A percentile compares a stretch with the other conserved stretches of the same genome.
These are phyloP conservation scores for Sitta carolinensis DNA, from an alignment of 2,797 vertebrate species.

Conservation along the genomic window DNA sequence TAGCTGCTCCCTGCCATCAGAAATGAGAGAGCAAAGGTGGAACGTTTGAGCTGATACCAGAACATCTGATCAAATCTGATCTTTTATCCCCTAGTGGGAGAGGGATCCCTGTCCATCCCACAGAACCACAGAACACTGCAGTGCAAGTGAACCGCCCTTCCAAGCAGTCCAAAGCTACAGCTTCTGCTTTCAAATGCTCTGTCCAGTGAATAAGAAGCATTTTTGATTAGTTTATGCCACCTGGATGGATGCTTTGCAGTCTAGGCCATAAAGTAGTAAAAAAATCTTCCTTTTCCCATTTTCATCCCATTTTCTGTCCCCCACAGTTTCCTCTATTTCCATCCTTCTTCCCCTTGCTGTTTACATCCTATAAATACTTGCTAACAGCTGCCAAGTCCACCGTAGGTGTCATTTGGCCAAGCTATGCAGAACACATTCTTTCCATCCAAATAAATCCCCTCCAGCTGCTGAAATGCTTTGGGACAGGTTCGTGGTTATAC, in stretches of 20 bases:
- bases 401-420: slow-evolving; percentile 39
- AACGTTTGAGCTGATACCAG: neutral
- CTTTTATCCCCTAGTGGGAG: neutral
- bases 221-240: neutral
- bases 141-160: accelerated
- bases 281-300: neutral
- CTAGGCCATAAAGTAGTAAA: neutral
- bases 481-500: neutral
- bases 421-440: slow-evolving; percentile 45
- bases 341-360: slow-evolving; percentile 18
- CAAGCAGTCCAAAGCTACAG: neutral
- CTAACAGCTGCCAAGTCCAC: slow-evolving; percentile 56
- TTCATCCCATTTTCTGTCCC: neutral
- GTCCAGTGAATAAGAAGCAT: neutral
- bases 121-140: neutral
- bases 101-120: neutral
- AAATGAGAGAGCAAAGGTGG: neutral
- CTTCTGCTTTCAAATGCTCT: neutral
- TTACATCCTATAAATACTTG: slow-evolving; percentile 63
- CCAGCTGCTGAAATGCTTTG: slow-evolving; percentile 46
- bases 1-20: accelerated
- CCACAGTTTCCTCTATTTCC: neutral
- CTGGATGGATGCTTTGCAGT: neutral
- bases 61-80: neutral
- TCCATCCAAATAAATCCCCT: slow-evolving; percentile 54